These are phyloP conservation scores for Manis javanica DNA, from an alignment of 2,797 vertebrate species.

Conservation along the genomic window DNA sequence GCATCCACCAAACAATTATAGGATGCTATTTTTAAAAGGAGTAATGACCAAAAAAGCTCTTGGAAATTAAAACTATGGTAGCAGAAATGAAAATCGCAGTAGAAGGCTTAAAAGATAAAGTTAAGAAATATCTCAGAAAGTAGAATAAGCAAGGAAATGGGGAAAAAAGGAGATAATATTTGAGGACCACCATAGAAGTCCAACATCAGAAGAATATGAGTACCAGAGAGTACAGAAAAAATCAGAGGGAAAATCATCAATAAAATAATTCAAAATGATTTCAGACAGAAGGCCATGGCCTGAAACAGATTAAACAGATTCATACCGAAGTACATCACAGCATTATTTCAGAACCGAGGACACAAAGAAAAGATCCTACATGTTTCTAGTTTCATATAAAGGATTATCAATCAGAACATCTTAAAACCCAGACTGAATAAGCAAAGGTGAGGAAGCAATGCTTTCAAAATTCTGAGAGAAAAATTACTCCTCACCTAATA, in stretches of 20 bases:
- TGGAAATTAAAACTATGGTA: constrained; percentile 3
- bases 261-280: neutral
- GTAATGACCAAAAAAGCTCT: neutral
- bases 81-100: constrained; percentile 31
- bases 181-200: neutral
- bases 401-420: neutral
- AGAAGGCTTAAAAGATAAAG: neutral
- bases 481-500: neutral
- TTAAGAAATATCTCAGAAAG: constrained; percentile 1
- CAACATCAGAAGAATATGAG: neutral
- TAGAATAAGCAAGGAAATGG: neutral
- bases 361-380: neutral
- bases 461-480: neutral
- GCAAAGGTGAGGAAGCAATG: neutral
- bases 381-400: neutral
- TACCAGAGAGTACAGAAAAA: neutral
- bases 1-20: neutral
- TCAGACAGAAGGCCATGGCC: neutral
- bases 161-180: neutral
- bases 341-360: neutral
- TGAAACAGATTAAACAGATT: neutral
- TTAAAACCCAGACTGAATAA: neutral
- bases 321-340: neutral
- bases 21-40: constrained; percentile 6
- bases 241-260: neutral